Evolutionary conservation across 30 jellyfish, hydroid and myxozoan genomes (phyloP).

Genomic region (Turritopsis rubra): DNA sequence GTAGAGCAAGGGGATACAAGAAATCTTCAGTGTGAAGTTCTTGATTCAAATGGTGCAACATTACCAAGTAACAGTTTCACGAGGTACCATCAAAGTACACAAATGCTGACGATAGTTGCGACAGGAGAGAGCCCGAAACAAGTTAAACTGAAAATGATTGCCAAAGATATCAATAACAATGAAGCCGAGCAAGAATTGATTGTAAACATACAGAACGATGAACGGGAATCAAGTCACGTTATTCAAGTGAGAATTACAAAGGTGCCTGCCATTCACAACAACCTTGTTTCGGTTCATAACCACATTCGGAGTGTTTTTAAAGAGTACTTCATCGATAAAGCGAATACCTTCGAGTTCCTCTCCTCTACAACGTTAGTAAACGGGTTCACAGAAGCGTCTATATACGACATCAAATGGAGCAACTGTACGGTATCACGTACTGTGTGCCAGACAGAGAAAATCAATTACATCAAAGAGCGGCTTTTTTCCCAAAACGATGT

Average conservation of each 20-base stretch:
- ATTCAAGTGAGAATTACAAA: neutral
- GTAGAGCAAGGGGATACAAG: constrained; percentile 77
- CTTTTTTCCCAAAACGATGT: neutral
- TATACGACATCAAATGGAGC: constrained; percentile 61
- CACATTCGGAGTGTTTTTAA: constrained; percentile 31
- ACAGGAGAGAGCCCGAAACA: constrained; percentile 15
- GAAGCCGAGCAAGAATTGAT: constrained; percentile 26
- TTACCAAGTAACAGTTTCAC: constrained; percentile 34
- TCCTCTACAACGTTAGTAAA: constrained; percentile 12
- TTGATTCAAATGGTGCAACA: neutral
- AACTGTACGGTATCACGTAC: constrained; percentile 49
- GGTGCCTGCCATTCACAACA: neutral
- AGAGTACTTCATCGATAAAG: constrained; percentile 28
- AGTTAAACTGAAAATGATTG: constrained; percentile 26
- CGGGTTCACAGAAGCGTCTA: neutral
- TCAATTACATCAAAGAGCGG: constrained; percentile 18
- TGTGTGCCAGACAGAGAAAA: constrained; percentile 30
- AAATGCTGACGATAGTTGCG: constrained; percentile 32
- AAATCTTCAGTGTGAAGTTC: constrained; percentile 26
- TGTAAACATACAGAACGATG: neutral
- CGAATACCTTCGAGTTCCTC: constrained; percentile 30
- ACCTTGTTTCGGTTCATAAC: constrained; percentile 32
- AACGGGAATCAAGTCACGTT: neutral
- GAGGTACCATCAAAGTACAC: constrained; percentile 33
- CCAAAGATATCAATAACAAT: constrained; percentile 42